A percentile compares a stretch with the other conserved stretches of the same genome.
phyloP scores from a whole-genome alignment of 2,888 invertebrate species.

The Dendrolimus pini region DNA sequence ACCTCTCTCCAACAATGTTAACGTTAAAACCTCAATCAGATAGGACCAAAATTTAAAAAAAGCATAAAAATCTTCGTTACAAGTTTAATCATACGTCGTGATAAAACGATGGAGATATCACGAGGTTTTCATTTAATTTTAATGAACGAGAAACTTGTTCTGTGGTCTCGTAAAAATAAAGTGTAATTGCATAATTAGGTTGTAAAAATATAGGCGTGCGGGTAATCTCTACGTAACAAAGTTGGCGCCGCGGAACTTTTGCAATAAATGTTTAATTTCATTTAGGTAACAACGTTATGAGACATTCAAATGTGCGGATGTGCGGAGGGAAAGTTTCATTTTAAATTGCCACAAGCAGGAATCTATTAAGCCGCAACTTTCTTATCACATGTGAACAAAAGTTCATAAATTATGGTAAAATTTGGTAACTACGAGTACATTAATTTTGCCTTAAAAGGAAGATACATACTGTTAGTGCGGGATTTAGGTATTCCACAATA shows the following conservation, averaged over 20 bases:
- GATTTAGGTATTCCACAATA: too few relatives aligned
- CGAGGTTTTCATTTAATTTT: neutral
- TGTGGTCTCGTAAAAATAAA: neutral
- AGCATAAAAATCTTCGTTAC: neutral
- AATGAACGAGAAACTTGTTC: neutral
- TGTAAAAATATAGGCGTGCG: constrained; percentile 17
- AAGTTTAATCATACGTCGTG: neutral
- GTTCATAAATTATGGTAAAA: too few relatives aligned
- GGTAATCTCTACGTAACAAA: constrained; percentile 20
- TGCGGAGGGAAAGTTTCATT: constrained; percentile 26
- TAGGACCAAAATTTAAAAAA: too few relatives aligned
- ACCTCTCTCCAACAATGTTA: too few relatives aligned
- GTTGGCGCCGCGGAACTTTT: constrained; percentile 25
- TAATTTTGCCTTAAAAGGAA: too few relatives aligned
- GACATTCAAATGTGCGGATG: constrained; percentile 26
- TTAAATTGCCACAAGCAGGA: constrained; percentile 15
- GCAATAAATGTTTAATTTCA: constrained; percentile 41
- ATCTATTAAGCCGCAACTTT: neutral
- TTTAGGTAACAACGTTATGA: constrained; percentile 30
- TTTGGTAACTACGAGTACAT: too few relatives aligned
- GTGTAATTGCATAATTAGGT: constrained; percentile 6
- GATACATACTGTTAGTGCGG: too few relatives aligned
- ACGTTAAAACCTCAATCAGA: too few relatives aligned
- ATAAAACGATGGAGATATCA: neutral
- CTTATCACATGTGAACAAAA: neutral